A percentile compares a stretch with the other conserved stretches of the same genome.
Evolutionary conservation across 2,797 vertebrate genomes (phyloP).

Genomic region (Muscicapa striata): DNA sequence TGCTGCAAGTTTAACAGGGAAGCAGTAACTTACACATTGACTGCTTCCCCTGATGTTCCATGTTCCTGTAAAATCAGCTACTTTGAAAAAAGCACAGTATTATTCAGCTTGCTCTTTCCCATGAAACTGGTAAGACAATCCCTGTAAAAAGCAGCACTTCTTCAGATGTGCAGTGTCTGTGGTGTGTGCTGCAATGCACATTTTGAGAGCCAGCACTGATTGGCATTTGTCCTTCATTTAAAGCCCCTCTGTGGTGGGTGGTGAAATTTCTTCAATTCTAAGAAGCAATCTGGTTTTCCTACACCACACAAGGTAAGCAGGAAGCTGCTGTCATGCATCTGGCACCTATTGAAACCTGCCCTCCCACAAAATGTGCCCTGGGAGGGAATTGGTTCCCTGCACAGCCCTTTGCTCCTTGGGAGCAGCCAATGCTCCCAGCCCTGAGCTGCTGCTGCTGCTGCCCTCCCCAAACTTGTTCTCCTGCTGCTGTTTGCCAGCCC

Average conservation of each 20-base stretch:
- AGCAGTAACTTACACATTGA: conserved; percentile 21
- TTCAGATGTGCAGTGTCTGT: not conserved
- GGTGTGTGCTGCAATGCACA: not conserved
- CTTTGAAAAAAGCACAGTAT: not conserved
- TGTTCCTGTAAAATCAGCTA: conserved; percentile 48
- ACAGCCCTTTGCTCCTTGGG: not conserved
- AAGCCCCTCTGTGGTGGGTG: conserved; percentile 44
- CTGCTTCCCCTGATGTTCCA: conserved; percentile 26
- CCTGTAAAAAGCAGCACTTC: conserved; percentile 29
- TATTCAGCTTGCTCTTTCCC: conserved; percentile 24
- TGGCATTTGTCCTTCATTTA: conserved; percentile 33
- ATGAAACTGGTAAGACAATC: conserved; percentile 6
- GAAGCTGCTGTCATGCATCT: not conserved
- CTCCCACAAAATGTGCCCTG: fast-evolving
- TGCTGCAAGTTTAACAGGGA: conserved; percentile 37
- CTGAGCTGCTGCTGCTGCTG: too few relatives aligned
- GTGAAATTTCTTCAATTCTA: conserved; percentile 28
- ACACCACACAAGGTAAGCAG: not conserved
- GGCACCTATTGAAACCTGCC: not conserved
- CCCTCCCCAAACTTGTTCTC: not conserved
- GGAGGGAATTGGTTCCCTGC: fast-evolving
- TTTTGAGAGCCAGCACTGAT: conserved; percentile 44
- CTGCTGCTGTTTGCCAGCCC: not conserved
- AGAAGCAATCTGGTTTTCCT: not conserved
- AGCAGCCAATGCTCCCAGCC: not conserved